These are phyloP conservation scores for Syngnathus rostellatus DNA, from an alignment of 2,797 vertebrate genomes.

Conservation along the genomic window DNA sequence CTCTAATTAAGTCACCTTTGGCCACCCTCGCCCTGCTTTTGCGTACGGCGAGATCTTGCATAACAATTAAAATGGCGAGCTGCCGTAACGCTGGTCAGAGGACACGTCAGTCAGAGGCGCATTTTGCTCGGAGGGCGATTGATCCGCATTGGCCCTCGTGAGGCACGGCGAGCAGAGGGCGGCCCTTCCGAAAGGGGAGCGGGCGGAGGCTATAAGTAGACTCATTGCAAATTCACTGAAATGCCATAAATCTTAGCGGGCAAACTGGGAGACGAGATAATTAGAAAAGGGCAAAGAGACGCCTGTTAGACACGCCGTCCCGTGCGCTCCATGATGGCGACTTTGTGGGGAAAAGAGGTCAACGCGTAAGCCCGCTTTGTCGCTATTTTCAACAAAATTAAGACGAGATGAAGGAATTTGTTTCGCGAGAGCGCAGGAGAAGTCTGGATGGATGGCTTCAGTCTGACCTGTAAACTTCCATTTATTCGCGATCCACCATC, in stretches of 20 bases:
- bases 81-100: not conserved
- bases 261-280: slow-evolving; percentile 57
- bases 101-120: not conserved
- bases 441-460: no score
- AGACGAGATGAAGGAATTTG: no score
- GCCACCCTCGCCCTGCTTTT: slow-evolving; percentile 2
- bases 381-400: not conserved
- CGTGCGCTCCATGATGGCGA: not conserved
- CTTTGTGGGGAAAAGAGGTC: not conserved
- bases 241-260: slow-evolving; percentile 63
- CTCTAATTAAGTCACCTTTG: slow-evolving; percentile 45
- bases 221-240: slow-evolving; percentile 39
- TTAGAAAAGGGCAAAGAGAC: slow-evolving; percentile 53
- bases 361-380: not conserved
- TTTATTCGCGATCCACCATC: no score
- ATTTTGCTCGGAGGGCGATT: not conserved
- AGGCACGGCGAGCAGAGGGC: not conserved
- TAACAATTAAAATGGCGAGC: slow-evolving; percentile 42
- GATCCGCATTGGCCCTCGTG: not conserved
- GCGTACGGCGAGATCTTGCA: slow-evolving; percentile 18
- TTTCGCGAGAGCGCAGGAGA: no score
- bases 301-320: slow-evolving; percentile 29
- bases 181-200: slow-evolving; percentile 21
- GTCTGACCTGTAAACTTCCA: no score
- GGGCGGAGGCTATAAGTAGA: slow-evolving; percentile 57